Base-by-base conservation (phyloP, 2,797 vertebrate species). In the Florisuga fusca region DNA sequence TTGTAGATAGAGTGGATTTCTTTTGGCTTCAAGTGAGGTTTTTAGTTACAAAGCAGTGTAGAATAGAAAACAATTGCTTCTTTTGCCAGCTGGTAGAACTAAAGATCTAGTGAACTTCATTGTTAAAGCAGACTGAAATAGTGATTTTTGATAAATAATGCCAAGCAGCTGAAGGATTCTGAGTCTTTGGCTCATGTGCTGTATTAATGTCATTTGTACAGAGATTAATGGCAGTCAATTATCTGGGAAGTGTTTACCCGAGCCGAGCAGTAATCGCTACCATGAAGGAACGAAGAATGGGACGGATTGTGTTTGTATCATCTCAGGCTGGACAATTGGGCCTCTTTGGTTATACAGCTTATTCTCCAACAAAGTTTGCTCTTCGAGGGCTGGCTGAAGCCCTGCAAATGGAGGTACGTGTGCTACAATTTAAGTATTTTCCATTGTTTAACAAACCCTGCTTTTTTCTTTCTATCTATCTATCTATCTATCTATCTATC, bases 251-350 rank as follows among this genome's bases (percentile, higher is more conserved):
- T 4, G 99, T 99, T 84, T 99, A 99, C 96, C 98, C 99, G 0
- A 99, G 99, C 43, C 98, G 99, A 33, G 99, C 99, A 0, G 99
- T 99, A 41, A 99, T 99, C 46, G 97, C 98, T 80, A 99, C 98
- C 89, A 99, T 99, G 99, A 99, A 99, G 98, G 99, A 99, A 95
- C 97, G 99, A 51, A 97, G 99, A 45, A 99, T 99, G 98, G 99
- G 99, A 51, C 98, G 99, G 86, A 98, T 99, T 78, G 98, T 99
- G 82, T 99, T 99, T 51, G 98, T 99, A 15, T 99, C 99, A 2
- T 99, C 99, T 16, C 99, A 99, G 97, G 99, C 99, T 0, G 99
- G 99, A 3, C 99, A 99, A 61, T 88, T 99, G 5, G 99, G 99
- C 22, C 95, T 99, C 1, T 99, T 99, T 38, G 99, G 99, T 54